Evolutionary conservation across 30 jellyfish, hydroid and myxozoan genomes (phyloP).

Genomic region (Turritopsis dohrnii): DNA sequence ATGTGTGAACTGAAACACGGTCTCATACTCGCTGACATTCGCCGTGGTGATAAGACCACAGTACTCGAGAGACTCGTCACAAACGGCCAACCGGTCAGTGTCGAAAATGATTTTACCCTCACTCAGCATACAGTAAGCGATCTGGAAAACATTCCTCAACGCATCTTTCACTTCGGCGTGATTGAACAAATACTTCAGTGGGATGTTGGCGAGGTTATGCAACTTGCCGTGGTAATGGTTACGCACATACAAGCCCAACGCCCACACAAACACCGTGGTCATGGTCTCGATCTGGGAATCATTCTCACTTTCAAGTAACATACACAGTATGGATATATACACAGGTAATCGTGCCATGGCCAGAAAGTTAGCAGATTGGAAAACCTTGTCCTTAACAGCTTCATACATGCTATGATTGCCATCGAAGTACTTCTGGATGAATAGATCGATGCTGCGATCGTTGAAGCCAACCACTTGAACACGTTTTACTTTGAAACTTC

Average conservation of each 20-base stretch:
- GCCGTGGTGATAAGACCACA: not conserved
- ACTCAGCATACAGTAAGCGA: not conserved
- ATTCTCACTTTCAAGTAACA: not conserved
- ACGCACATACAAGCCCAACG: conserved; percentile 2
- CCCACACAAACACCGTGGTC: not conserved
- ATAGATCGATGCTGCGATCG: not conserved
- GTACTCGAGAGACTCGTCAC: not conserved
- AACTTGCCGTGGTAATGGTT: not conserved
- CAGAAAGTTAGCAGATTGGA: not conserved
- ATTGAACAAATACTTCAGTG: not conserved
- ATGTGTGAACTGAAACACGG: conserved; percentile 5
- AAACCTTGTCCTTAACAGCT: not conserved
- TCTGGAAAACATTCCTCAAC: not conserved
- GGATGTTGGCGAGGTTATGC: not conserved
- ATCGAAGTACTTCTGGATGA: not conserved
- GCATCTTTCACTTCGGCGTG: not conserved
- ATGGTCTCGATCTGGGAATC: not conserved
- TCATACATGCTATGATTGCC: not conserved
- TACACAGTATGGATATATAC: not conserved
- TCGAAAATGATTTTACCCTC: not conserved
- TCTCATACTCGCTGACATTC: not conserved
- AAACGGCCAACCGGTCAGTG: not conserved
- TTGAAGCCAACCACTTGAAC: not conserved
- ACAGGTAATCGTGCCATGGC: conserved; percentile 9
- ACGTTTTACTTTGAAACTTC: not conserved